Evolutionary conservation across 2,113 vertebrate genomes (phyloP), one percentile per base, ranked within the genome.

Genomic region (Clupea harengus): DNA sequence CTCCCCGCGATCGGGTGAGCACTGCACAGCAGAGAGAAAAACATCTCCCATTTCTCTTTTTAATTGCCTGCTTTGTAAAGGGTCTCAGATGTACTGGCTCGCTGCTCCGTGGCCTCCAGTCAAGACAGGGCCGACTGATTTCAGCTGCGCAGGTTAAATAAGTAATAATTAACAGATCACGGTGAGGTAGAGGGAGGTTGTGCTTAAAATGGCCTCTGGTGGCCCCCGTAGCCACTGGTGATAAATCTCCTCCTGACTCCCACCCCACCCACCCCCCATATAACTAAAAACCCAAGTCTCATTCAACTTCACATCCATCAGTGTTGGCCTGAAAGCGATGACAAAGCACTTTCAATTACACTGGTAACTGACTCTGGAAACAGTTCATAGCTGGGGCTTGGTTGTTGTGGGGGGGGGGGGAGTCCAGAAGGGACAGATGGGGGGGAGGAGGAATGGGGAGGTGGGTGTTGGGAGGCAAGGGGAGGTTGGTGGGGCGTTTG

Each of bases 291-390:
- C 94, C 96, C 95, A 96, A 96, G 95, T 95, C 94, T 94, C 96
- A 96, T 97, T 97, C 95, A 95, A 95, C 93, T 96, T 93, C 95
- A 96, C 96, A 96, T 96, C 94, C 95, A 96, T 97, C 96, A 96
- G 93, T 95, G 95, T 95, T 97, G 94, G 90, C 95, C 95, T 94
- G 94, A 96, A 96, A 96, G 95, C 93, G 95, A 96, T 95, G 95
- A 96, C 95, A 97, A 96, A 96, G 94, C 95, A 94, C 94, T 96
- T 95, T 95, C 95, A 94, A 96, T 96, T 97, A 95, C 94, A 91
- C 91, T 90, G 91, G 93, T 95, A 95, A 95, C 95, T 95, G 95
- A 94, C 95, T 95, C 92, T 95, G 93, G 94, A 95, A 96, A 93
- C 93, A 93, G 93, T 95, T 97, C 95, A 95, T 96, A 95, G 95